Evolutionary conservation across 2,113 vertebrate species (phyloP), one percentile per base, ranked within the genome.

Genomic region (Theristicus caerulescens): DNA sequence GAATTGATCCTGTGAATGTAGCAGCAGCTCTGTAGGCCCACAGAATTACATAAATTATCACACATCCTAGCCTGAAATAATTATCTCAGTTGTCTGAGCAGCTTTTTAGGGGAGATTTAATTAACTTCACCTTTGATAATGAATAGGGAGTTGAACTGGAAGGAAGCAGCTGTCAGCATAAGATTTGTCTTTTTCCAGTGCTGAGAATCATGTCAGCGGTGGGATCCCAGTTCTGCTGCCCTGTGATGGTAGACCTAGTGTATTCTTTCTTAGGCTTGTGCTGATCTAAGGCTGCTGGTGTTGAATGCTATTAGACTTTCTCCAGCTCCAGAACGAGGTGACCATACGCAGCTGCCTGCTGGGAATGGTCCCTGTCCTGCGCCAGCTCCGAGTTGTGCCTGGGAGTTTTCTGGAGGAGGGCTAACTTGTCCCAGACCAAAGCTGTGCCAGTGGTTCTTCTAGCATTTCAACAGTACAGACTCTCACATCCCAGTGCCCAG

Each of bases 111-210:
- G 62, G 72, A 89, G 58, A 95, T 84, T 84, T 93, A 93, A 96
- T 96, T 94, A 94, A 46, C 32, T 89, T 89, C 92, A 94, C 92
- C 87, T 95, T 86, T 91, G 84, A 81, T 94, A 96, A 97, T 84
- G 81, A 94, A 62, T 46, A 87, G 77, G 64, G 72, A 91, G 64
- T 87, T 89, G 81, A 94, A 51, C 31, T 73, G 78, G 87, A 94
- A 96, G 72, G 69, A 93, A 78, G 59, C 77, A 93, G 87, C 87
- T 89, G 93, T 93, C 69, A 91, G 76, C 55, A 29, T 65, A 72
- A 71, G 46, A 70, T 86, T 80, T 88, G 54, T 83, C 76, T 88
- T 92, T 96, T 88, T 88, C n/a, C 62, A 72, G 42, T 18, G n/a
- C 76, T 82, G 76, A 72, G 66, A 80, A 55, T 17, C 46, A 47